Percentiles rank a stretch among this genome's conserved stretches.
These are phyloP conservation scores for Trichogramma evanescens DNA, from an alignment of 2,888 invertebrate genomes.

Conservation along the genomic window DNA sequence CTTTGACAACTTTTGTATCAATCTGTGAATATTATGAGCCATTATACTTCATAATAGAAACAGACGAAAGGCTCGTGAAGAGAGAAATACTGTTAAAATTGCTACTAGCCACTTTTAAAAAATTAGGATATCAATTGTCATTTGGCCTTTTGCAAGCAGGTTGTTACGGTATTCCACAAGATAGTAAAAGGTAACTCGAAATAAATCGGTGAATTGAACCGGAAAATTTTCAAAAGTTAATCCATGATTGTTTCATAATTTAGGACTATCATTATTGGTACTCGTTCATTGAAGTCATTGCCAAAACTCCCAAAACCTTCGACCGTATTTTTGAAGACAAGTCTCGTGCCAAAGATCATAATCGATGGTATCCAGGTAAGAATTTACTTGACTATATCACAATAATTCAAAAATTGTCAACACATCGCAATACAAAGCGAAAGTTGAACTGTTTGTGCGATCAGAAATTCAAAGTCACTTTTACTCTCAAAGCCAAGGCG, in stretches of 20 bases:
- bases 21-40: conserved; percentile 81
- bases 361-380: conserved; percentile 55
- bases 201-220: neutral
- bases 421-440: neutral
- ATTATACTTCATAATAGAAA: conserved; percentile 74
- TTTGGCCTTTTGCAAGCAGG: conserved; percentile 81
- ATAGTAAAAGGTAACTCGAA: conserved; percentile 55
- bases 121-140: conserved; percentile 81
- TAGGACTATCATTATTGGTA: conserved; percentile 68
- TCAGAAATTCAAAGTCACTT: neutral
- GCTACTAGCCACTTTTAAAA: conserved; percentile 65
- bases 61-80: conserved; percentile 79
- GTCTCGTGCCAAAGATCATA: conserved; percentile 57
- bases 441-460: neutral
- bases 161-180: conserved; percentile 77
- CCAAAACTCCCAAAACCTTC: conserved; percentile 73
- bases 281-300: conserved; percentile 68
- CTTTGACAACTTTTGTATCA: conserved; percentile 74
- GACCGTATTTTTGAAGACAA: conserved; percentile 66
- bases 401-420: too few relatives aligned
- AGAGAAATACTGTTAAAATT: conserved; percentile 72
- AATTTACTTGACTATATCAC: neutral
- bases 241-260: conserved; percentile 1
- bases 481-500: neutral
- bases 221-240: neutral